Base-by-base conservation (phyloP, 2,113 vertebrate species). In the Podarcis raffonei region DNA sequence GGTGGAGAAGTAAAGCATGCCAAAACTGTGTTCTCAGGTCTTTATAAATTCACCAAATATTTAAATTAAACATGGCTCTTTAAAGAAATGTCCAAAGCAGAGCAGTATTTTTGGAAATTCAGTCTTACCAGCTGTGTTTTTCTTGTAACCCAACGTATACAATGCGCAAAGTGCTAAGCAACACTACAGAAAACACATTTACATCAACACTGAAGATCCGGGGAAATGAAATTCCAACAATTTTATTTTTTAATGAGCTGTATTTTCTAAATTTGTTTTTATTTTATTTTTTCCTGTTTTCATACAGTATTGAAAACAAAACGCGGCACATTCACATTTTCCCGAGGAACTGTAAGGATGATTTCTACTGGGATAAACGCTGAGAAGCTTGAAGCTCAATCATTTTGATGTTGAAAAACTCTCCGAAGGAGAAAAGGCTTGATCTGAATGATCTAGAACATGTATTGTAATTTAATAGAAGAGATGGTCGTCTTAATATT, bases 241-340 rank as follows among this genome's bases (percentile, higher is more conserved):
- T 97, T 97, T 97, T 96, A 96, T 95, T 96, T 97, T 97, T 98
- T 97, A 97, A 97, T 98, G 98, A 98, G 97, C 96, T 97, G 96
- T 93, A 95, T 97, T 97, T 97, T 97, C 97, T 97, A 97, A 97
- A 97, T 96, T 97, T 94, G 95, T 97, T 97, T 96, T 97, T 97
- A 94, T 97, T 95, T 53, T 95, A 32, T 93, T 95, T 95, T 97
- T 95, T 95, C 94, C 96, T 97, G 96, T 97, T 98, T 98, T 98
- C 97, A 97, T 98, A 99, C 98, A 98, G 96, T 98, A 98, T 97
- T 98, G 97, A 98, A 98, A 98, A 98, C 97, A 98, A 88, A 98
- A 98, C 97, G 97, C 97, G 93, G 97, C 97, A 98, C 98, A 97
- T 99, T 98, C 98, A 99, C 98, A 99, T 98, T 98, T 98, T 98